A percentile compares a stretch with the other conserved stretches of the same genome.
phyloP scores from a whole-genome alignment of 2,797 vertebrate genomes.

The Gallinago stenura region DNA sequence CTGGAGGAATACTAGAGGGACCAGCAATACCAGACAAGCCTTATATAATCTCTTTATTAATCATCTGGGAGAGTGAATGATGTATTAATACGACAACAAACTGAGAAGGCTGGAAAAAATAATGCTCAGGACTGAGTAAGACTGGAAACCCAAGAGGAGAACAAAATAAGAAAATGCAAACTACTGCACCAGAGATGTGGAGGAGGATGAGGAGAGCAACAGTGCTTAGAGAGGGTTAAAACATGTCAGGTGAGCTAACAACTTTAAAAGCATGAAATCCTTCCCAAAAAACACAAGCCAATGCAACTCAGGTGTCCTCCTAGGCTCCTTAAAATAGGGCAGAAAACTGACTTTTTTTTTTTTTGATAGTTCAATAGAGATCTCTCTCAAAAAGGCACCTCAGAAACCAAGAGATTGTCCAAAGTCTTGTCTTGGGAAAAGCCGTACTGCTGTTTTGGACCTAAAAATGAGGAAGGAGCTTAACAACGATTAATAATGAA shows the following conservation, averaged over 20 bases:
- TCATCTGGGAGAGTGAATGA: neutral
- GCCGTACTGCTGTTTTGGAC: neutral
- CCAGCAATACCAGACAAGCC: neutral
- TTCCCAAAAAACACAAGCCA: neutral
- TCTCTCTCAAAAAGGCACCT: neutral
- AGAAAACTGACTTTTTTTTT: neutral
- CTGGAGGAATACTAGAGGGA: constrained; percentile 12
- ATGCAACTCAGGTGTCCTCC: neutral
- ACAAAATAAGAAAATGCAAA: neutral
- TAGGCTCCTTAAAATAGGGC: neutral
- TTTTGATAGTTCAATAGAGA: neutral
- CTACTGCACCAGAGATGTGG: neutral
- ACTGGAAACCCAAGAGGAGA: neutral
- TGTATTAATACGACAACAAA: constrained; percentile 6
- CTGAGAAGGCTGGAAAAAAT: constrained; percentile 18
- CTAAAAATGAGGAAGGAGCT: neutral
- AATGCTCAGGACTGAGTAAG: neutral
- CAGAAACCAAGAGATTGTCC: neutral
- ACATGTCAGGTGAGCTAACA: neutral
- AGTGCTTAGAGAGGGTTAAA: neutral
- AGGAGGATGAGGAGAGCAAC: neutral
- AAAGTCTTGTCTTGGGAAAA: neutral
- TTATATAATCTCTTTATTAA: constrained; percentile 53
- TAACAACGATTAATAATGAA: neutral
- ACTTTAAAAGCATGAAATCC: neutral